A percentile compares a stretch with the other conserved stretches of the same genome.
These are phyloP conservation scores for Drosophila anceps DNA, from an alignment of 2,888 invertebrate genomes.

Conservation along the genomic window DNA sequence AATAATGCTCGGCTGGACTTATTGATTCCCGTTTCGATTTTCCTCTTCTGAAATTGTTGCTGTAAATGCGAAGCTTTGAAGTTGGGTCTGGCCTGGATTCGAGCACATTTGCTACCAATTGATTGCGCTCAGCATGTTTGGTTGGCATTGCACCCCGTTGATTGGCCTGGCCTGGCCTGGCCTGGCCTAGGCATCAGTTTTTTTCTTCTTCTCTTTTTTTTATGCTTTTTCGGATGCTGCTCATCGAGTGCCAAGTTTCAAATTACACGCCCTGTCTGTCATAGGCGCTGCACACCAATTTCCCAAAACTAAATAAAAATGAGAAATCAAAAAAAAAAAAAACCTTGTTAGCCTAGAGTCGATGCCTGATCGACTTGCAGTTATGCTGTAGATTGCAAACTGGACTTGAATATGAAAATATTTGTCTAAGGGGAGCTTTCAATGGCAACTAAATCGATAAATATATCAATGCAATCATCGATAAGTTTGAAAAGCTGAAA, in stretches of 20 bases:
- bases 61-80: neutral
- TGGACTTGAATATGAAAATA: neutral
- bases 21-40: slow-evolving; percentile 1
- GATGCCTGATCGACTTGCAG: neutral
- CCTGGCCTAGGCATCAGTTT: neutral
- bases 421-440: neutral
- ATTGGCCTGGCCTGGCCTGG: no score
- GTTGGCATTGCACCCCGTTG: slow-evolving; percentile 6
- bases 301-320: slow-evolving; percentile 33
- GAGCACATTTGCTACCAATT: slow-evolving; percentile 49
- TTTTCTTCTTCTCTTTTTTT: neutral
- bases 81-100: slow-evolving; percentile 21
- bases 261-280: slow-evolving; percentile 71
- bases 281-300: slow-evolving; percentile 40
- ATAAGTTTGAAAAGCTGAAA: neutral
- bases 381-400: neutral
- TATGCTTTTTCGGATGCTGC: slow-evolving; percentile 22
- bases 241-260: slow-evolving; percentile 66
- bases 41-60: neutral
- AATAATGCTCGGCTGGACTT: neutral
- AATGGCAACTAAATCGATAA: neutral
- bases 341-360: neutral
- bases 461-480: neutral
- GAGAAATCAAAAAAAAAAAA: slow-evolving; percentile 29
- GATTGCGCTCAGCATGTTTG: slow-evolving; percentile 35